Evolutionary conservation across 2,113 vertebrate genomes (phyloP).

Genomic region (Panurus biarmicus): DNA sequence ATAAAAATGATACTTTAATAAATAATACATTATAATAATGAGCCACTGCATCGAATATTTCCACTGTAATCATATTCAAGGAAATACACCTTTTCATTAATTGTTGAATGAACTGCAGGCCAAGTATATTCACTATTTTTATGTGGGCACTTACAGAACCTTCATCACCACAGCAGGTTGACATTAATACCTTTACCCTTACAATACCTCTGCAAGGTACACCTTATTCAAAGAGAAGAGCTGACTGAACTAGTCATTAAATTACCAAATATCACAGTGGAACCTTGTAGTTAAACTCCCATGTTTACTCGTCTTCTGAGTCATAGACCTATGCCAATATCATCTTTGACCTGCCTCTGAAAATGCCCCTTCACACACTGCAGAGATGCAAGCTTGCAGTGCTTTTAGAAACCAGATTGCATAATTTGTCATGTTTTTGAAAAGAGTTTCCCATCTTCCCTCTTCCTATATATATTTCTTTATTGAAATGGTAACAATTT

Average conservation of each 20-base stretch:
- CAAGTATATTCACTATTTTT: not conserved
- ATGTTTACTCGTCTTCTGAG: not conserved
- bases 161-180: not conserved
- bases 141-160: not conserved
- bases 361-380: not conserved
- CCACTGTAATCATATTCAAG: not conserved
- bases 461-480: not conserved
- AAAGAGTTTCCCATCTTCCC: not conserved
- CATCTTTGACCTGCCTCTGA: not conserved
- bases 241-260: not conserved
- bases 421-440: not conserved
- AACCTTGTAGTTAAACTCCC: not conserved
- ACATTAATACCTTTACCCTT: not conserved
- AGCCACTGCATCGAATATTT: not conserved
- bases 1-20: not conserved
- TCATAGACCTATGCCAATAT: not conserved
- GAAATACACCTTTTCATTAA: not conserved
- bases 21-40: not conserved
- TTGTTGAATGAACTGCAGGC: not conserved
- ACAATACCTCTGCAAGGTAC: not conserved
- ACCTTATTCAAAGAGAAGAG: not conserved
- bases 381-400: not conserved
- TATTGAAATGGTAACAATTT: not conserved
- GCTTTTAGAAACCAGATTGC: not conserved
- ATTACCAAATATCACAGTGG: not conserved